These are phyloP conservation scores for Hetaerina titia DNA, from an alignment of 2,888 invertebrate genomes.

Conservation along the genomic window DNA sequence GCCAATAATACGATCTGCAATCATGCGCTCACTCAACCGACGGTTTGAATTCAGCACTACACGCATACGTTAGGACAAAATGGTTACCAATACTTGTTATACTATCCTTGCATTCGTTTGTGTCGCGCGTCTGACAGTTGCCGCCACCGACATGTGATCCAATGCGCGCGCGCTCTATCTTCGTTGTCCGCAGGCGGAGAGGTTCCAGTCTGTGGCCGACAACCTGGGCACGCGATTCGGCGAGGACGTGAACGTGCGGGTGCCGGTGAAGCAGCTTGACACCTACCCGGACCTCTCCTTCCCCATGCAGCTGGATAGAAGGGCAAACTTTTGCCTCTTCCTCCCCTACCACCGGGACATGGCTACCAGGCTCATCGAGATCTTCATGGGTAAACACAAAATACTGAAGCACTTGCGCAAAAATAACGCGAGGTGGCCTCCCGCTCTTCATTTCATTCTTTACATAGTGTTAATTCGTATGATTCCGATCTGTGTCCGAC, in stretches of 20 bases:
- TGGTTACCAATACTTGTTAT: no score
- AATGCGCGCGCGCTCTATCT: no score
- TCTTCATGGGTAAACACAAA: constrained; percentile 82
- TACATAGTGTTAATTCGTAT: neutral
- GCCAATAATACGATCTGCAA: no score
- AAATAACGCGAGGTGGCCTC: no score
- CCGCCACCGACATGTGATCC: no score
- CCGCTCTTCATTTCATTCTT: no score
- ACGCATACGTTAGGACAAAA: no score
- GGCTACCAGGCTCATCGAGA: constrained; percentile 85
- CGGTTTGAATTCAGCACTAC: no score
- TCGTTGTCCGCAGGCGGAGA: constrained; percentile 76
- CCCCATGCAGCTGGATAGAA: constrained; percentile 82
- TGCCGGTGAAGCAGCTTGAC: constrained; percentile 80
- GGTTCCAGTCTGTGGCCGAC: constrained; percentile 81
- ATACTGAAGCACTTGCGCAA: no score
- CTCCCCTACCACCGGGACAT: constrained; percentile 85
- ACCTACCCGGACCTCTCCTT: constrained; percentile 82
- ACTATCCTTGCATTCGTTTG: no score
- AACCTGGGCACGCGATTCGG: constrained; percentile 82
- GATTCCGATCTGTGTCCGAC: constrained; percentile 68
- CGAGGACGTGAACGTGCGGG: constrained; percentile 74
- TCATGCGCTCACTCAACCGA: no score
- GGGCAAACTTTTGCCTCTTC: constrained; percentile 87
- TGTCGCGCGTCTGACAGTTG: no score